Base-by-base conservation (phyloP, 2,888 invertebrate genomes). In the Synergus itoensis region DNA sequence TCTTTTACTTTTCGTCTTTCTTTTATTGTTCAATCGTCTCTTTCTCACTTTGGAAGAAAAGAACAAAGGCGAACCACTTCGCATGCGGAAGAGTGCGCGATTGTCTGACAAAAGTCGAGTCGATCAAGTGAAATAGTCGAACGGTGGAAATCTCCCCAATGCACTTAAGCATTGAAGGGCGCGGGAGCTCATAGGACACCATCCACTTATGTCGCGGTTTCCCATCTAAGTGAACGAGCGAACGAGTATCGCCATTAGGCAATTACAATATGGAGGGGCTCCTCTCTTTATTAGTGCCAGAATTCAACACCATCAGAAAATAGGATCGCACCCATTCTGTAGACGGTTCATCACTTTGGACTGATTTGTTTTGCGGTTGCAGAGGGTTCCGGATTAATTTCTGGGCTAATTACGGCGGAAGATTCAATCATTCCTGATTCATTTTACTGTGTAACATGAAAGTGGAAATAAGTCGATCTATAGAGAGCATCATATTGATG, bases 191-290 rank as follows among this genome's bases (percentile, higher is more conserved):
- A 84, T 87, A 83, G 87, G 85, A 87, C 89, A 88, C 85, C 87
- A 88, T 88, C 88, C 87, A 88, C 89, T 89, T 89, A 86, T 86
- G 85, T 85, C 84, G 87, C 83, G 87, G 89, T 89, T 88, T 84
- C 86, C 86, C 87, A 89, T 87, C 87, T 87, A 87, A 89, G 88
- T 87, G 88, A 88, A 88, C 87, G 88, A 87, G 87, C 87, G 87
- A 86, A 87, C 83, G 88, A 87, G 87, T 88, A 88, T 87, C 86
- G 86, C 87, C 87, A 84, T 88, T 88, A 86, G 87, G 84, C 84
- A 87, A 88, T 89, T 36, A 36, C 36, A 36, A 65, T 65, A 43
- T 65, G 18, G 65, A 65, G 41, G 43, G 65, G 43, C n/a, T 65
- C 11, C 65, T 43, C 40, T 65, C 65, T 41, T 36, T 63, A 63